Conservation (phyloP, 2,113 vertebrate genomes). For the Pygoscelis adeliae region DNA sequence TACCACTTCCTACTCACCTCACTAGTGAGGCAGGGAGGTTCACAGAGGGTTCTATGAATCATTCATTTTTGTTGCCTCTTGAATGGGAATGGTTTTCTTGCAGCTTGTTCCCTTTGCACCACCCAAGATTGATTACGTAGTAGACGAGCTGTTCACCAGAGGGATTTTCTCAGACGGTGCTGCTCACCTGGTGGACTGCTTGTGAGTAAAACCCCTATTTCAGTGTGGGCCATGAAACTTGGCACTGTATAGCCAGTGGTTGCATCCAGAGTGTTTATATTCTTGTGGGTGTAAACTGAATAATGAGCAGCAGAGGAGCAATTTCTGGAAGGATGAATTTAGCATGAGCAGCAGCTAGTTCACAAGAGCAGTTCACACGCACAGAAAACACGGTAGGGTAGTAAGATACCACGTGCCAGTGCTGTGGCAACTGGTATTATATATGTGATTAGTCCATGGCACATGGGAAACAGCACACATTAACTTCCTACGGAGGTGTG, state of each 20-base stretch:
- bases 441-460: background rate
- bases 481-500: background rate
- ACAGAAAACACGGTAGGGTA: accelerated
- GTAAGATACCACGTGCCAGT: background rate
- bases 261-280: background rate
- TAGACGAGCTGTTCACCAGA: slow-evolving; percentile 61
- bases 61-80: background rate
- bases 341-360: background rate
- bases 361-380: background rate
- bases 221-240: background rate
- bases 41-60: background rate
- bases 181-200: slow-evolving; percentile 66
- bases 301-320: background rate
- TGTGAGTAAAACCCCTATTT: slow-evolving; percentile 75
- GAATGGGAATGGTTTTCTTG: background rate
- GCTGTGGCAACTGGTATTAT: background rate
- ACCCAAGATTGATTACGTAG: background rate
- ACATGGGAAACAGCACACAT: background rate
- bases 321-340: background rate
- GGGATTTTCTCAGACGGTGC: slow-evolving; percentile 79
- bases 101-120: slow-evolving; percentile 84
- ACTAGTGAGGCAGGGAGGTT: background rate
- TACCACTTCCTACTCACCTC: background rate
- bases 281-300: background rate
- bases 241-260: no score